Evolutionary conservation across 2,797 vertebrate species (phyloP).

Genomic region (Gouania willdenowi): DNA sequence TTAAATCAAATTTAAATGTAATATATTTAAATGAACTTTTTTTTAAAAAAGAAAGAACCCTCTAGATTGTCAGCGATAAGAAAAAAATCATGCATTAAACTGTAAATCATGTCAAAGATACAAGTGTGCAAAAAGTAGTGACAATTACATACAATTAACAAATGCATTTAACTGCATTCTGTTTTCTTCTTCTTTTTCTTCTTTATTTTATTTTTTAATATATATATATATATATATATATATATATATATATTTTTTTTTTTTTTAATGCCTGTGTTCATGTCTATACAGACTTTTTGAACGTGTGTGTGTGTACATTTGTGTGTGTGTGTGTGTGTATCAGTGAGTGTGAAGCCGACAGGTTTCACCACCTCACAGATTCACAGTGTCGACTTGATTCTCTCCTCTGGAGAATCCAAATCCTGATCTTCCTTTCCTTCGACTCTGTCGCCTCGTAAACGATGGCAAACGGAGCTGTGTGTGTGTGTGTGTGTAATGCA

Average conservation of each 20-base stretch:
- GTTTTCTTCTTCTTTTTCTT: too few species aligned
- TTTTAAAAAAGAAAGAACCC: too few species aligned
- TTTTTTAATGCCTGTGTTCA: neutral
- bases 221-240: neutral
- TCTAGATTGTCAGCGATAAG: too few species aligned
- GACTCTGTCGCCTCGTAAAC: constrained; percentile 27
- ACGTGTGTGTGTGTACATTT: neutral
- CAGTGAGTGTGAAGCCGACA: constrained; percentile 52
- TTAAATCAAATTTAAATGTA: too few species aligned
- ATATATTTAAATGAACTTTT: too few species aligned
- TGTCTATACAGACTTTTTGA: neutral
- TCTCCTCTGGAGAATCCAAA: constrained; percentile 21
- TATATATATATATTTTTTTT: neutral
- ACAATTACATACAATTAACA: too few species aligned
- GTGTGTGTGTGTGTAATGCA: too few species aligned
- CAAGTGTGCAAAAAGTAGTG: too few species aligned
- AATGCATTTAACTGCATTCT: too few species aligned
- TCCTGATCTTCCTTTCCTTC: constrained; percentile 19
- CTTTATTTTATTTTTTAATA: too few species aligned
- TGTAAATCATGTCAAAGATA: too few species aligned
- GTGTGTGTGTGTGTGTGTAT: neutral
- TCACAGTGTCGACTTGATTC: constrained; percentile 5
- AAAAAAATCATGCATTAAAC: too few species aligned
- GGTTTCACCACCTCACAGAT: constrained; percentile 57
- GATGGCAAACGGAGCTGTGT: constrained; percentile 17